Conservation (phyloP, 2,888 invertebrate genomes). For the Petrophora chlorosata region DNA sequence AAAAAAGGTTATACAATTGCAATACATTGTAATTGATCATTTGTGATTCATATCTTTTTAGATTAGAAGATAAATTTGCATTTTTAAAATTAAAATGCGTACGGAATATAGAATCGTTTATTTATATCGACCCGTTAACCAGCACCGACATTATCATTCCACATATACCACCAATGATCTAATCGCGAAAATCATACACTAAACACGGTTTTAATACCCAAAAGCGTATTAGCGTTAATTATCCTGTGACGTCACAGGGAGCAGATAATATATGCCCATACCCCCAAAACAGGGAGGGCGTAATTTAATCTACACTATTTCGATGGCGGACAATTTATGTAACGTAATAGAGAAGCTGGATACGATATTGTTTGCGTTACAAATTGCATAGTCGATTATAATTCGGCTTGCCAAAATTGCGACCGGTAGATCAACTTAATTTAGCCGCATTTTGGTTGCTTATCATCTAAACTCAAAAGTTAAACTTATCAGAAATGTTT, state of each 20-base stretch:
- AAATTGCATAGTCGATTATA: constrained; percentile 49
- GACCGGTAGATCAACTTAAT: constrained; percentile 37
- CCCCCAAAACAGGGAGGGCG: constrained; percentile 12
- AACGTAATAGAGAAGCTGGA: constrained; percentile 43
- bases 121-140: no score
- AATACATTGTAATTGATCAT: no score
- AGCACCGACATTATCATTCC: not conserved
- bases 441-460: constrained; percentile 31
- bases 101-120: no score
- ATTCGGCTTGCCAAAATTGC: constrained; percentile 34
- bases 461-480: constrained; percentile 14
- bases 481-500: not conserved
- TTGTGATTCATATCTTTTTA: no score
- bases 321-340: constrained; percentile 30
- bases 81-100: no score
- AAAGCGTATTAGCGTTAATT: constrained; percentile 19
- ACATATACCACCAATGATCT: constrained; percentile 3
- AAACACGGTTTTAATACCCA: constrained; percentile 18
- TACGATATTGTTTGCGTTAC: constrained; percentile 47
- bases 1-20: no score
- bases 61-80: no score
- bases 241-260: constrained; percentile 12
- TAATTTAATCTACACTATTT: constrained; percentile 26
- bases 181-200: constrained; percentile 8
- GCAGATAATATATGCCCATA: constrained; percentile 13